These are phyloP conservation scores for Listronotus oregonensis DNA, from an alignment of 1,140 invertebrate genomes.

Conservation along the genomic window DNA sequence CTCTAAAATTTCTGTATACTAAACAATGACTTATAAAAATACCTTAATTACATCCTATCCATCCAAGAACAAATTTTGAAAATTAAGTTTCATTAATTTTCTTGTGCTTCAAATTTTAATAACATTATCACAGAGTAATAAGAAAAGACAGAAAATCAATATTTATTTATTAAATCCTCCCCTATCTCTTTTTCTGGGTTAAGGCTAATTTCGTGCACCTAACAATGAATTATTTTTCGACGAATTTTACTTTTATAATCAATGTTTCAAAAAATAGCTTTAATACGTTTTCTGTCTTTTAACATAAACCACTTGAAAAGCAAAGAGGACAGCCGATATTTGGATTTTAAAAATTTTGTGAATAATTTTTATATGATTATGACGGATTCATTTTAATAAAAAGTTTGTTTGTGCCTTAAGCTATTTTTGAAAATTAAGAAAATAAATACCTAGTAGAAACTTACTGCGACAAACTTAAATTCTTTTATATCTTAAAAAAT, in stretches of 20 bases:
- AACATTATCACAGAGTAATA: neutral
- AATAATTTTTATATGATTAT: too few relatives aligned
- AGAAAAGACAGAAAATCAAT: conserved; percentile 15
- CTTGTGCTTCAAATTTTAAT: conserved; percentile 1
- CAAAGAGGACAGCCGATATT: too few relatives aligned
- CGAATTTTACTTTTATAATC: neutral
- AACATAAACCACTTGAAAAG: too few relatives aligned
- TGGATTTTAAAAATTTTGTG: too few relatives aligned
- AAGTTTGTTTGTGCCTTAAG: too few relatives aligned
- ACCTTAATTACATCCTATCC: neutral
- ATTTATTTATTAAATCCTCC: neutral
- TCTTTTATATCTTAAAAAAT: too few relatives aligned
- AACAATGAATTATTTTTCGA: conserved; percentile 42
- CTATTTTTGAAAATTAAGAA: too few relatives aligned
- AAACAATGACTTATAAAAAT: neutral
- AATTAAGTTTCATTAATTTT: conserved; percentile 5
- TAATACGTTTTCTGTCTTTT: too few relatives aligned
- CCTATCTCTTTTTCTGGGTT: conserved; percentile 25
- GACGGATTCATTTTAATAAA: too few relatives aligned
- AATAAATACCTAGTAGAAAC: too few relatives aligned
- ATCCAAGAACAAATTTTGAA: neutral
- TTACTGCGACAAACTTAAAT: too few relatives aligned
- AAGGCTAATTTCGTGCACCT: conserved; percentile 41
- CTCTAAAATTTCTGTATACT: neutral
- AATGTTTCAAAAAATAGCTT: too few relatives aligned